Percentiles rank a stretch among this genome's conserved stretches.
Conservation (phyloP, 1,140 invertebrate genomes). For the Arctopsyche grandis region DNA sequence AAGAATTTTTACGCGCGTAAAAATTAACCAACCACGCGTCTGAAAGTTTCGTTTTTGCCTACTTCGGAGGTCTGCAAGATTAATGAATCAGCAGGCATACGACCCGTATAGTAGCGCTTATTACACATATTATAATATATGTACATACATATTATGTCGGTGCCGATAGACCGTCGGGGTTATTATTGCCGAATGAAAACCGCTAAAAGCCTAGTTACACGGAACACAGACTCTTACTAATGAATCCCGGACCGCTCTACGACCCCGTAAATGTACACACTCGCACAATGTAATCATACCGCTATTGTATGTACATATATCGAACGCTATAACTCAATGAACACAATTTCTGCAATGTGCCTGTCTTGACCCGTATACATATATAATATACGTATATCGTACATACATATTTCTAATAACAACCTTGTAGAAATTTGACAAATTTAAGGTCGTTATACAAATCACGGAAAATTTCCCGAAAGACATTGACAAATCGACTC, state of each 20-base stretch:
- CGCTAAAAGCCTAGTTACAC: slow-evolving; percentile 36
- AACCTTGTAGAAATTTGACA: too few relatives aligned
- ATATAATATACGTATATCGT: too few relatives aligned
- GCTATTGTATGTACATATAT: neutral
- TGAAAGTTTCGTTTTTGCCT: neutral
- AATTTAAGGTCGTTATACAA: too few relatives aligned
- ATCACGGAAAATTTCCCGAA: too few relatives aligned
- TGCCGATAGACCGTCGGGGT: slow-evolving; percentile 24
- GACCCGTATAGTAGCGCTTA: neutral
- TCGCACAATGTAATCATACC: slow-evolving; percentile 10
- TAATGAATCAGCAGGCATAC: neutral
- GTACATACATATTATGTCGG: neutral
- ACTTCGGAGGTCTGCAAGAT: neutral
- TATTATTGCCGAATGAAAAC: slow-evolving; percentile 19
- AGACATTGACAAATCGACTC: too few relatives aligned
- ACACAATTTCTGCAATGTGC: too few relatives aligned
- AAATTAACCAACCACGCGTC: too few relatives aligned
- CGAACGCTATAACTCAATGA: too few relatives aligned
- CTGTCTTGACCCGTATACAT: too few relatives aligned
- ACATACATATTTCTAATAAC: too few relatives aligned
- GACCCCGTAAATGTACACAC: neutral
- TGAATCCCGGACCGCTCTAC: neutral
- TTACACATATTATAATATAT: neutral
- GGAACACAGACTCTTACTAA: slow-evolving; percentile 9
- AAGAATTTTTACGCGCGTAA: too few relatives aligned